Percentiles rank a stretch among this genome's conserved stretches.
These are phyloP conservation scores for Teleogryllus occipitalis DNA, from an alignment of 1,140 invertebrate species.

Conservation along the genomic window DNA sequence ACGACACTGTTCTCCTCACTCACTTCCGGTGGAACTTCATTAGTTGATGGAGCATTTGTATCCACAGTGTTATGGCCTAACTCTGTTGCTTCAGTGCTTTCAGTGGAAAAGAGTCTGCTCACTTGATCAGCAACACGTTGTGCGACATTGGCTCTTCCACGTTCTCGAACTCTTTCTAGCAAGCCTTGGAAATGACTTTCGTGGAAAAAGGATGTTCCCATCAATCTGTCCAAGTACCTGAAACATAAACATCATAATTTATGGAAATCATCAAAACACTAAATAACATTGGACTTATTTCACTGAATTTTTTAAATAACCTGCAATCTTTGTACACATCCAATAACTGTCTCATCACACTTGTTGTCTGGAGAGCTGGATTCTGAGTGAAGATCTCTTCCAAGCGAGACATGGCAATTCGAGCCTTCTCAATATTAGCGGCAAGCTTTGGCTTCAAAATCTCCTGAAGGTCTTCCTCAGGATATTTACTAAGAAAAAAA, in stretches of 20 bases:
- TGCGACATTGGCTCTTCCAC: slow-evolving; percentile 41
- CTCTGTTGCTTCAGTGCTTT: slow-evolving; percentile 26
- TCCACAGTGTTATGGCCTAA: slow-evolving; percentile 12
- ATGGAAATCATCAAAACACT: neutral
- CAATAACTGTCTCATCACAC: slow-evolving; percentile 68
- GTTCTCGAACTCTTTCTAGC: slow-evolving; percentile 47
- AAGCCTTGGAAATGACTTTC: slow-evolving; percentile 63
- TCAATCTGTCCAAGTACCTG: slow-evolving; percentile 66
- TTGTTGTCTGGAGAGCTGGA: slow-evolving; percentile 58
- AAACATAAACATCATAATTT: slow-evolving; percentile 16
- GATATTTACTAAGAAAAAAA: slow-evolving; percentile 17
- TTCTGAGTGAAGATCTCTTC: slow-evolving; percentile 69
- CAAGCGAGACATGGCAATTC: slow-evolving; percentile 60
- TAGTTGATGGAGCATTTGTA: neutral
- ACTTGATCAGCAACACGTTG: slow-evolving; percentile 52
- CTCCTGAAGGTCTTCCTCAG: slow-evolving; percentile 27
- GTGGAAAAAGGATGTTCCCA: slow-evolving; percentile 79
- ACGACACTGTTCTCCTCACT: neutral
- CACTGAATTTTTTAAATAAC: slow-evolving; percentile 25
- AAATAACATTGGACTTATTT: neutral
- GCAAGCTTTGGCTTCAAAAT: slow-evolving; percentile 54
- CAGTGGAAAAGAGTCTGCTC: slow-evolving; percentile 38
- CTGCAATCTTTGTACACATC: slow-evolving; percentile 80
- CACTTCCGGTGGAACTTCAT: too few relatives aligned
- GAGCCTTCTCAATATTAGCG: slow-evolving; percentile 63